Conservation (phyloP, 2,113 vertebrate species). For the Cygnus atratus region DNA sequence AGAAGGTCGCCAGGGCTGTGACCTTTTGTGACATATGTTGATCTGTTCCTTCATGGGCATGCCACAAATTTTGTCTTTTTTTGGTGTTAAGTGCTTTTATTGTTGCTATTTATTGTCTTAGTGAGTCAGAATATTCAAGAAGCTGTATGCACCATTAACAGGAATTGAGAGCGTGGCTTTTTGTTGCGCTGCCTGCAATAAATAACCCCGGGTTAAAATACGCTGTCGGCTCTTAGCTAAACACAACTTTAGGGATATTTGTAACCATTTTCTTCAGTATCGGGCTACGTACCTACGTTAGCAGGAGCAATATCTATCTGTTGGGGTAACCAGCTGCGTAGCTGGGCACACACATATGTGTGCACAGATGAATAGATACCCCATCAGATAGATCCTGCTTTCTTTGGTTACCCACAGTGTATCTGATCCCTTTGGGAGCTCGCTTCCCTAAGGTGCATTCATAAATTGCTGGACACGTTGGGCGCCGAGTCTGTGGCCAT, state of each 20-base stretch:
- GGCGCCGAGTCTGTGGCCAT: not conserved
- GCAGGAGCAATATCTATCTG: not conserved
- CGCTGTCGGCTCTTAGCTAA: not conserved
- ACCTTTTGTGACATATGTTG: constrained; percentile 37
- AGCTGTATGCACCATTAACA: not conserved
- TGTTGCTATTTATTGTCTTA: not conserved
- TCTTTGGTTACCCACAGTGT: not conserved
- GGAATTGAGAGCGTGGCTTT: not conserved
- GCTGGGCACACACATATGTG: accelerated
- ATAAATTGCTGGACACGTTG: accelerated
- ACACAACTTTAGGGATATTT: accelerated
- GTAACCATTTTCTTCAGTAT: accelerated
- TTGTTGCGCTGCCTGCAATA: not conserved
- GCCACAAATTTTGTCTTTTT: not conserved
- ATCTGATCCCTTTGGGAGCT: not conserved
- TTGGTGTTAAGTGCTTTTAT: not conserved
- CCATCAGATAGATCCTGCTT: not conserved
- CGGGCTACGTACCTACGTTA: not conserved
- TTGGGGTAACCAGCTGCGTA: not conserved
- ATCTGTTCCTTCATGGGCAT: not conserved
- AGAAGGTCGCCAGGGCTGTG: not conserved
- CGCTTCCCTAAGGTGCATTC: not conserved
- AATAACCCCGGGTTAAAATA: not conserved
- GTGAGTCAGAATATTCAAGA: not conserved
- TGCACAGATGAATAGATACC: too few species aligned